These are phyloP conservation scores for Tethea ocularis DNA, from an alignment of 2,888 invertebrate genomes.

Conservation along the genomic window DNA sequence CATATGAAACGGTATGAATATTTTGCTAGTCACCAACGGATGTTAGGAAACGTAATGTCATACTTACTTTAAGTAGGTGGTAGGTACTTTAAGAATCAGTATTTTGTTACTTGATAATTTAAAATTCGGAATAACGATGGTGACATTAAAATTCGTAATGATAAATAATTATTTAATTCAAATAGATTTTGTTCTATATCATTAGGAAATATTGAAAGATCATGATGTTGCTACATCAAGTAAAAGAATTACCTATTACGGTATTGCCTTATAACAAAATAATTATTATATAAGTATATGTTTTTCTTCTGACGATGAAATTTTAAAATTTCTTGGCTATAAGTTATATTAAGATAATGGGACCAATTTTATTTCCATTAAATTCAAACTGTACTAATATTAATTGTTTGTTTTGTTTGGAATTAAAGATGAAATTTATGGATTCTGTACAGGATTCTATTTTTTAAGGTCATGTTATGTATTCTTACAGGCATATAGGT, in stretches of 20 bases:
- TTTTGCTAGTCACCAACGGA: conserved; percentile 5
- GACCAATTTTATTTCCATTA: neutral
- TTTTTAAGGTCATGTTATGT: no score
- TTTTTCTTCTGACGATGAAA: neutral
- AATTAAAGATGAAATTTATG: no score
- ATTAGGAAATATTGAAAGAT: neutral
- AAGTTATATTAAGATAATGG: neutral
- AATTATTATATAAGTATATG: neutral
- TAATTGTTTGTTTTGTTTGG: no score
- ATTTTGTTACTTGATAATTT: neutral
- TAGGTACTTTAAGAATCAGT: no score
- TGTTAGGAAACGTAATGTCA: neutral
- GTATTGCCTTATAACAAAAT: neutral
- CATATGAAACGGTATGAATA: conserved; percentile 8
- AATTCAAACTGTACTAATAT: no score
- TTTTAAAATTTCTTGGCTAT: neutral
- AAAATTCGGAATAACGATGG: neutral
- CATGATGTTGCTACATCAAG: neutral
- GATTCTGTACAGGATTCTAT: no score
- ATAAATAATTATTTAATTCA: neutral
- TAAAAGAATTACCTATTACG: neutral
- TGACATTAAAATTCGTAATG: neutral
- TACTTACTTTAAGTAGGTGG: neutral
- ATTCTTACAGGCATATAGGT: no score
- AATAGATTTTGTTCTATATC: no score